Evolutionary conservation across 1,140 invertebrate genomes (phyloP).

Genomic region (Bombus affinis): DNA sequence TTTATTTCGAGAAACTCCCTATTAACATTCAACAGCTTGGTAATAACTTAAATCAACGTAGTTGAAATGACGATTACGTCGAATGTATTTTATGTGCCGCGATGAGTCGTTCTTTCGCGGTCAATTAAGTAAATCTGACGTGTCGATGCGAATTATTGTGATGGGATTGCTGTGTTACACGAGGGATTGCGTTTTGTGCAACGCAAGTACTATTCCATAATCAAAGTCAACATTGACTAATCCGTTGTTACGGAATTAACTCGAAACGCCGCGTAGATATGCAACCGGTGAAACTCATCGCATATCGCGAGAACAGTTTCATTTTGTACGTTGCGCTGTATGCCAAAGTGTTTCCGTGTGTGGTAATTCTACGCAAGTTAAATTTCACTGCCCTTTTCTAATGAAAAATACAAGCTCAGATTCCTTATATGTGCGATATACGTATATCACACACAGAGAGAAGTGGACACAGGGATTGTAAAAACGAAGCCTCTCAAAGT

Average conservation of each 20-base stretch:
- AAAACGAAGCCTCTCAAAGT: too few relatives aligned
- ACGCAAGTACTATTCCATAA: neutral
- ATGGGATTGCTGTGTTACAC: neutral
- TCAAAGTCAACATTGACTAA: slow-evolving; percentile 1
- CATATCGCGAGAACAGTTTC: neutral
- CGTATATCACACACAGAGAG: too few relatives aligned
- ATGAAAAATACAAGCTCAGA: too few relatives aligned
- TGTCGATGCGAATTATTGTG: neutral
- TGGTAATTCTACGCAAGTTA: neutral
- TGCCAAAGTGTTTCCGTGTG: neutral
- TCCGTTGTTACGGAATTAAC: neutral
- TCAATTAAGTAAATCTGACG: neutral
- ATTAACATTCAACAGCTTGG: too few relatives aligned
- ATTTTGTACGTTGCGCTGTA: too few relatives aligned
- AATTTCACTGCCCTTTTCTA: neutral
- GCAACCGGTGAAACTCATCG: neutral
- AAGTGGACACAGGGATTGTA: too few relatives aligned
- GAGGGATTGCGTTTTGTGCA: neutral
- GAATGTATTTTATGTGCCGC: too few relatives aligned
- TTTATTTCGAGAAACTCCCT: too few relatives aligned
- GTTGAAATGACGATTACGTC: too few relatives aligned
- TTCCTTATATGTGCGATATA: too few relatives aligned
- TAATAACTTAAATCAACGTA: too few relatives aligned
- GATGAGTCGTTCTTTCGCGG: neutral
- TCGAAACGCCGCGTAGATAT: too few relatives aligned